phyloP scores from a whole-genome alignment of 2,797 vertebrate species.

The Glossophaga mutica region DNA sequence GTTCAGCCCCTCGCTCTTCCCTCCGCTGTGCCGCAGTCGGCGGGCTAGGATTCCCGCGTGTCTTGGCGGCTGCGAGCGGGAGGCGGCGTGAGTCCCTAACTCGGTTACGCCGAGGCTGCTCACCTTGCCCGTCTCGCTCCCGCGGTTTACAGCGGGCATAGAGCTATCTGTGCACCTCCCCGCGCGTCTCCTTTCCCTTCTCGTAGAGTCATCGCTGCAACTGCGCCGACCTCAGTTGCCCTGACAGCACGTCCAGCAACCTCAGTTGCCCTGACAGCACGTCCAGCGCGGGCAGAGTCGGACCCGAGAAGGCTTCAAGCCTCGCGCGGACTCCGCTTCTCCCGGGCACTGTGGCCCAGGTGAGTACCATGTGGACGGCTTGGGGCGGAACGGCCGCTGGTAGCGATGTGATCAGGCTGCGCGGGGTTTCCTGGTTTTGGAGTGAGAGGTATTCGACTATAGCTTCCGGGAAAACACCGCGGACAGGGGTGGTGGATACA shows the following conservation, averaged over 20 bases:
- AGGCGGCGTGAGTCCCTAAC: slow-evolving; percentile 10
- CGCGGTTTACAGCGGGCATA: not conserved
- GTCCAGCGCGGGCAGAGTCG: not conserved
- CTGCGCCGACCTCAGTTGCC: not conserved
- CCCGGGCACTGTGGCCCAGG: not conserved
- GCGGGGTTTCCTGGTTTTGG: not conserved
- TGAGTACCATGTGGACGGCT: slow-evolving; percentile 31
- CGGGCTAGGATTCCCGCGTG: slow-evolving; percentile 47
- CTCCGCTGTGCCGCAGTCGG: slow-evolving; percentile 1
- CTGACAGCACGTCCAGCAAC: too few relatives aligned
- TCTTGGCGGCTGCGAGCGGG: slow-evolving; percentile 33
- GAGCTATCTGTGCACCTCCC: not conserved
- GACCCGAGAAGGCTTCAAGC: not conserved
- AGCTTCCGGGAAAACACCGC: slow-evolving; percentile 38
- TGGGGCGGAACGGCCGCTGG: not conserved
- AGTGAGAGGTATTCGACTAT: not conserved
- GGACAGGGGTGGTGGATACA: slow-evolving; percentile 86
- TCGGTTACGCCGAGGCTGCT: not conserved
- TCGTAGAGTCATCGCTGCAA: not conserved
- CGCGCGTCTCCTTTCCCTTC: not conserved
- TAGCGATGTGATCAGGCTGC: not conserved
- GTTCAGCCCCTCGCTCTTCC: slow-evolving; percentile 11
- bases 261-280: not conserved
- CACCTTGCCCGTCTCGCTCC: not conserved
- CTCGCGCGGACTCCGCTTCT: not conserved